A percentile compares a stretch with the other conserved stretches of the same genome.
Evolutionary conservation across 2,888 invertebrate genomes (phyloP).

Genomic region (Sarcophaga variegata): DNA sequence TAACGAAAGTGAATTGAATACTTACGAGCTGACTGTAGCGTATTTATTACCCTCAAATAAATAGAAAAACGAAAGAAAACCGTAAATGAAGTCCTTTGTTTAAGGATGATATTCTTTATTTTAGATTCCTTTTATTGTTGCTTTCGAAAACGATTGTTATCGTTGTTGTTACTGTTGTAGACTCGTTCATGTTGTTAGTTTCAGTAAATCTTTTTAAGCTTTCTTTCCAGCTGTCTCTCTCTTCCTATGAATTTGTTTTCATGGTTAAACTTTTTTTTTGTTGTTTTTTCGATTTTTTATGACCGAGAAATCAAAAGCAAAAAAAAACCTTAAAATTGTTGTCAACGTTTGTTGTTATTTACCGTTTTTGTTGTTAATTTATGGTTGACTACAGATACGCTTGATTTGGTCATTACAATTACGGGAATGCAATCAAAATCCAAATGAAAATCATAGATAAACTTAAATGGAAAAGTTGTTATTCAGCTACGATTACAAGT

Average conservation of each 20-base stretch:
- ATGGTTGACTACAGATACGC: conserved; percentile 34
- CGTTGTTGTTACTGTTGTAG: not conserved
- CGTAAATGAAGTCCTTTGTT: conserved; percentile 29
- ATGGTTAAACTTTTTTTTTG: conserved; percentile 20
- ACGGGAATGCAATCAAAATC: conserved; percentile 12
- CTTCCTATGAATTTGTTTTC: conserved; percentile 15
- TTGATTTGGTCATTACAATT: conserved; percentile 43
- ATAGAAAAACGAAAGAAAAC: not conserved
- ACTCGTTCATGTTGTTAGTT: conserved; percentile 17
- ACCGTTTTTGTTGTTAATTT: conserved; percentile 35
- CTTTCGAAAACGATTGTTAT: not conserved
- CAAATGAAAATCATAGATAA: conserved; percentile 10
- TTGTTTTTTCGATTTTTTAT: conserved; percentile 13
- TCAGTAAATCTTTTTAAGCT: conserved; percentile 57
- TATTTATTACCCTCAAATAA: not conserved
- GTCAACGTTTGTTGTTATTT: not conserved
- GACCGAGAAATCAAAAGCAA: conserved; percentile 37
- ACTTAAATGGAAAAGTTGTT: not conserved
- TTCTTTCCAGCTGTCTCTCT: not conserved
- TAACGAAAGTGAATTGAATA: too few species aligned
- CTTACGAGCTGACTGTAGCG: not conserved
- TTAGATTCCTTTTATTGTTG: not conserved
- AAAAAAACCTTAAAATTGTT: not conserved
- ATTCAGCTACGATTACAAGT: not conserved
- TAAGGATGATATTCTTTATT: conserved; percentile 3